Evolutionary conservation across 2,888 invertebrate genomes (phyloP), one percentile per base, ranked within the genome.

Genomic region (Drosophila meridiana): DNA sequence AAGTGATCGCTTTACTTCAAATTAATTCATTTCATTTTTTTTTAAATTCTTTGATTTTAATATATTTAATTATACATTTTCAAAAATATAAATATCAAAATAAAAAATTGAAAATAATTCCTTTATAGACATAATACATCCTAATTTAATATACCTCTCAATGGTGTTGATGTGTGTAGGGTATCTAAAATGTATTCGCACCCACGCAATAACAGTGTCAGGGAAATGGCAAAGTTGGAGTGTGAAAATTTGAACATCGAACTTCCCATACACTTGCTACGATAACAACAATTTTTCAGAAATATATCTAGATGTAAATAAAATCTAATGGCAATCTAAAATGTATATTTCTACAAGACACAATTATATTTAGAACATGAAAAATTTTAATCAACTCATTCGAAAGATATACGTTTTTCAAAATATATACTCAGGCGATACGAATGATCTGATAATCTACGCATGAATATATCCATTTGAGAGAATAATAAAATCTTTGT

Each of bases 161-260:
- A 2, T 11, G 0, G 0, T 4, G 34, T 26, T 52, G 7, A 36
- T 28, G 2, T 6, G 32, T 57, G 34, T 9, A 64, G 60, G 60
- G 64, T 71, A 64, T 58, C 26, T 3, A 59, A 52, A 57, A 26
- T 11, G 50, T 60, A 57, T 60, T 57, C 47, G 32, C 57, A 64
- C 78, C 78, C 74, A 74, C 74, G 60, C 72, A 74, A 47, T 30
- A 57, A n/a, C n/a, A 48, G 71, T 59, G 50, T 40, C 38, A 47
- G 32, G 32, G 50, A 32, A 45, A 62, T 34, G 36, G 36, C 50
- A 69, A 4, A 69, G 20, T 8, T 6, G 26, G 2, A 42, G 2
- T 68, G 26, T 3, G 20, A 26, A 52, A 38, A 1, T 4, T 38
- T 30, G 1, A 8, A 52, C 38, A 5, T 28, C 52, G 71, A 53